These are phyloP conservation scores for Rhynchophorus ferrugineus DNA, from an alignment of 1,140 invertebrate genomes.

Conservation along the genomic window DNA sequence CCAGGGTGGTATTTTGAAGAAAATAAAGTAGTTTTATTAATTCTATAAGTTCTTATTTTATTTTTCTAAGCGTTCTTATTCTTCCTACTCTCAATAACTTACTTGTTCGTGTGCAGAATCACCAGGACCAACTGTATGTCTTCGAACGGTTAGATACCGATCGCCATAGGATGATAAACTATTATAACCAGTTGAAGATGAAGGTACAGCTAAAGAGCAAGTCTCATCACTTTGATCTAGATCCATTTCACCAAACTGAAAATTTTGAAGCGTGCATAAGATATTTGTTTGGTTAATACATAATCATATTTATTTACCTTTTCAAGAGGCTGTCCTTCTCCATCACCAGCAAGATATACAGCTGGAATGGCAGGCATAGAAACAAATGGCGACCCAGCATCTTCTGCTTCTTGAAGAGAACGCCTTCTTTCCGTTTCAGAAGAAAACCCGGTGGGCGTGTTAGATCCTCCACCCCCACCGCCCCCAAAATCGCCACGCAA, in stretches of 20 bases:
- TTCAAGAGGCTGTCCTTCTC: slow-evolving; percentile 50
- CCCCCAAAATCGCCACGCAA: slow-evolving; percentile 25
- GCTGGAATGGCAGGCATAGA: slow-evolving; percentile 54
- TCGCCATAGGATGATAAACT: slow-evolving; percentile 32
- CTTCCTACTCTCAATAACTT: no score
- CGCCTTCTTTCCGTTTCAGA: slow-evolving; percentile 18
- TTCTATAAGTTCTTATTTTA: no score
- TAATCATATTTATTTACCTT: slow-evolving; percentile 44
- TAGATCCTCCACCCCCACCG: slow-evolving; percentile 24
- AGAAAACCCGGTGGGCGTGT: neutral
- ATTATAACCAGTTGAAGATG: slow-evolving; percentile 31
- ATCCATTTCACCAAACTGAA: slow-evolving; percentile 58
- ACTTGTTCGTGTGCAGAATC: slow-evolving; percentile 73
- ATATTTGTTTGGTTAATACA: neutral
- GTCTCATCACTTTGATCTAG: slow-evolving; percentile 49
- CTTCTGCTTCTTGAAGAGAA: slow-evolving; percentile 34
- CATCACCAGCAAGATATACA: slow-evolving; percentile 47
- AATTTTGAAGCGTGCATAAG: slow-evolving; percentile 3
- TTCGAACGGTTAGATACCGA: slow-evolving; percentile 48
- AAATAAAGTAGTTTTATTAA: no score
- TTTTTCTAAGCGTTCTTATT: no score
- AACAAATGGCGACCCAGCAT: slow-evolving; percentile 48
- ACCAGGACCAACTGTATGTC: slow-evolving; percentile 89
- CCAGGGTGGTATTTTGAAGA: no score
- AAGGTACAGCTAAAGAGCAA: slow-evolving; percentile 31